Conservation (phyloP, 2,888 invertebrate species). For the Acronicta alni region DNA sequence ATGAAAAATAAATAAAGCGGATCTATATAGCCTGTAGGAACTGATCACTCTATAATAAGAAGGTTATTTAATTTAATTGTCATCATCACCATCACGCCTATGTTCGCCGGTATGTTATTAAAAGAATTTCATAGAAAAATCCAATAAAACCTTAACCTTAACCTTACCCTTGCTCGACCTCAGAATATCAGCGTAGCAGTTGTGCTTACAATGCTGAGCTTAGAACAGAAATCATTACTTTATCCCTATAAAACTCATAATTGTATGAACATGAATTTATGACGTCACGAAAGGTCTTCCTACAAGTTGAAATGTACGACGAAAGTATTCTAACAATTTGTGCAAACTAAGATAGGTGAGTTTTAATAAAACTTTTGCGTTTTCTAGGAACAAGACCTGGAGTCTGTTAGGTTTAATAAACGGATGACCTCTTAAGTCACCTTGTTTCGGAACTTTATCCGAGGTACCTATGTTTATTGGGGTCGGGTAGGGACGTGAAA, state of each 20-base stretch:
- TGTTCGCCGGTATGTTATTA: too few species aligned
- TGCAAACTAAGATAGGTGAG: conserved; percentile 13
- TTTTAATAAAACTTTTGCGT: conserved; percentile 15
- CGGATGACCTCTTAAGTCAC: conserved; percentile 7
- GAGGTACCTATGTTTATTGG: neutral
- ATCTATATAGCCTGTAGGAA: too few species aligned
- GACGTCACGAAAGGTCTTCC: conserved; percentile 18
- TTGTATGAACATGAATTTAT: conserved; percentile 38
- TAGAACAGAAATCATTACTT: neutral
- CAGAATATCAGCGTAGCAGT: too few species aligned
- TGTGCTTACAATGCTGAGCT: too few species aligned
- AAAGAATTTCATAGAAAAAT: too few species aligned
- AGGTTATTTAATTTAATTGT: too few species aligned
- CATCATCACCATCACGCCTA: too few species aligned
- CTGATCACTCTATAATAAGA: too few species aligned
- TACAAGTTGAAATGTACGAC: conserved; percentile 7
- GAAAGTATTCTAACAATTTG: conserved; percentile 21
- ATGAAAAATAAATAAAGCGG: too few species aligned
- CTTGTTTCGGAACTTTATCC: conserved; percentile 18
- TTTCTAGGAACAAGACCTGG: neutral
- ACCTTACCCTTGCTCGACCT: too few species aligned
- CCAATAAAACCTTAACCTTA: too few species aligned
- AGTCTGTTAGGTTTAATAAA: conserved; percentile 7
- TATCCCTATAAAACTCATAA: conserved; percentile 18
- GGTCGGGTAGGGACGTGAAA: neutral